Base-by-base conservation (phyloP, 2,797 vertebrate genomes). In the Mycteria americana region DNA sequence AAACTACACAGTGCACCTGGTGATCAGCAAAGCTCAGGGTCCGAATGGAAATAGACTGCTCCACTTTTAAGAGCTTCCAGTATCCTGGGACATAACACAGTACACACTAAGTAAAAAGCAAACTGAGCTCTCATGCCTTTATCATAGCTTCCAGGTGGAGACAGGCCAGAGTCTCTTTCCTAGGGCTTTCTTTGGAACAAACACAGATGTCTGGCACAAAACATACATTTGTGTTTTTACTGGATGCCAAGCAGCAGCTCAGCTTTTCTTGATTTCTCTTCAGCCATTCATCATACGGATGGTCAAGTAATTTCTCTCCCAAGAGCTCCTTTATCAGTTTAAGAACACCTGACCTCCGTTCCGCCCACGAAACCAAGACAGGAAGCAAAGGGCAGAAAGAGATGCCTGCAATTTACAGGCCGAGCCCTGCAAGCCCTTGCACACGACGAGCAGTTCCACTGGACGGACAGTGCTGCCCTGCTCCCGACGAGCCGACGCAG, bases 71-170 rank as follows among this genome's bases (percentile, higher is more conserved):
- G 48, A 60, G 74, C 48, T 63, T 94, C 84, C 67, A 70, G 6
- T 62, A 92, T 64, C 46, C 62, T 94, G 78, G 75, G 93, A 85
- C 31, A 37, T 41, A 82, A 41, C 51, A 77, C 56, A 64, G 60
- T 10, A 27, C 46, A 82, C 81, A 51, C 41, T n/a, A 93, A 92
- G 56, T n/a, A 88, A 79, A 91, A 93, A 95, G 51, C 33, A 67
- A 75, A 62, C 60, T 78, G 48, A 85, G 89, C 73, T 93, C 46
- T 93, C 69, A 39, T 53, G 92, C 33, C 27, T 93, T 81, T 96
- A 92, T 93, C 57, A 77, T n/a, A 83, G 74, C 62, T 85, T 96
- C 68, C 91, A 97, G 73, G 87, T 81, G 88, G 92, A 95, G 93
- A 90, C 94, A 94, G 77, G 87, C 85, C 51, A 95, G 51, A 88